Percentiles rank a stretch among this genome's conserved stretches.
Evolutionary conservation across 2,888 invertebrate genomes (phyloP).

Genomic region (Rhyacophila evoluta): DNA sequence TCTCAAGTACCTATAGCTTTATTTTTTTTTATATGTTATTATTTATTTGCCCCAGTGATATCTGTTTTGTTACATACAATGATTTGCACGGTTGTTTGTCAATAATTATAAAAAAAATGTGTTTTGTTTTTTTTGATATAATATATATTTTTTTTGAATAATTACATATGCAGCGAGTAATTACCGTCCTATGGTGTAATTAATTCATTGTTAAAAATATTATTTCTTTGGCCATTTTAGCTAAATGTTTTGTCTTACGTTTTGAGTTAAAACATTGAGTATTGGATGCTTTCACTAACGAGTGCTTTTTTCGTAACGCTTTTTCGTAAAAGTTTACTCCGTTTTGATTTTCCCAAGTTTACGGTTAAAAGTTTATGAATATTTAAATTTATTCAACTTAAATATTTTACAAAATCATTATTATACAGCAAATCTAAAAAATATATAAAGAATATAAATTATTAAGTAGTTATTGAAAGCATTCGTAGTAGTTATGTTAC

Average conservation of each 20-base stretch:
- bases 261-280: not conserved
- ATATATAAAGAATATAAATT: no score
- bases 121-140: not conserved
- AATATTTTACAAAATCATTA: no score
- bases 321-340: not conserved
- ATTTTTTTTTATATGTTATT: slow-evolving; percentile 32
- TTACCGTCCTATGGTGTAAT: slow-evolving; percentile 17
- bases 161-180: not conserved
- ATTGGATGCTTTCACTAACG: slow-evolving; percentile 1
- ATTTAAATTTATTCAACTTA: no score
- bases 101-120: not conserved
- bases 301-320: not conserved
- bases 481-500: no score
- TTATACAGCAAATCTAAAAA: no score
- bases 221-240: slow-evolving; percentile 3
- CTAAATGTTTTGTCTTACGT: slow-evolving; percentile 27
- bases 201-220: slow-evolving; percentile 12
- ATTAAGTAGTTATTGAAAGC: no score
- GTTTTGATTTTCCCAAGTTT: no score
- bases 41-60: slow-evolving; percentile 40
- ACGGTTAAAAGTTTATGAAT: no score
- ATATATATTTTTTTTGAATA: not conserved
- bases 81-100: slow-evolving; percentile 40
- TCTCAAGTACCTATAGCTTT: slow-evolving; percentile 25
- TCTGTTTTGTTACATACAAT: slow-evolving; percentile 25